Conservation (phyloP, 2,888 invertebrate species). For the Diloba caeruleocephala region DNA sequence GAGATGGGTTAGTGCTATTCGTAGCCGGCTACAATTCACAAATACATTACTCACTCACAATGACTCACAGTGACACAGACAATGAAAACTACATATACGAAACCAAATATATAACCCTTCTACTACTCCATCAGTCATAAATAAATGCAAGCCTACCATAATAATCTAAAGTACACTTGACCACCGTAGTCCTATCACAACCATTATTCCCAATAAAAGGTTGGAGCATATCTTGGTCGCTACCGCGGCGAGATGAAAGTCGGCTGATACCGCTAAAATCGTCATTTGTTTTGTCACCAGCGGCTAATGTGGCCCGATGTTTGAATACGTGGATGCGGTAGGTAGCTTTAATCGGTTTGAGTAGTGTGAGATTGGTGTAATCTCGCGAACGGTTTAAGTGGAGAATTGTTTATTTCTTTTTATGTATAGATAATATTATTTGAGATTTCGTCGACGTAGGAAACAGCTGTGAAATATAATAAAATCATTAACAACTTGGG, state of each 20-base stretch:
- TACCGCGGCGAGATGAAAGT: conserved; percentile 80
- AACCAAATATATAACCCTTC: background rate
- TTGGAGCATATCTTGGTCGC: conserved; percentile 53
- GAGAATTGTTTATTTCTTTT: too few relatives aligned
- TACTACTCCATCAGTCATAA: conserved; percentile 6
- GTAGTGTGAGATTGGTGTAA: background rate
- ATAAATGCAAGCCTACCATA: conserved; percentile 16
- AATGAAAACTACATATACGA: background rate
- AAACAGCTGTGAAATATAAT: too few relatives aligned
- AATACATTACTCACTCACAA: too few relatives aligned
- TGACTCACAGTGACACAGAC: too few relatives aligned
- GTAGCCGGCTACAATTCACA: too few relatives aligned
- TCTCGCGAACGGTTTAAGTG: background rate
- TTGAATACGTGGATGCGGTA: conserved; percentile 29
- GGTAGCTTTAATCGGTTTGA: conserved; percentile 17
- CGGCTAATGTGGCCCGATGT: conserved; percentile 34
- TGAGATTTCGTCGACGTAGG: too few relatives aligned
- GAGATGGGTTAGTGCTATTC: too few relatives aligned
- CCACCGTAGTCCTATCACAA: conserved; percentile 35
- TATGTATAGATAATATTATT: too few relatives aligned
- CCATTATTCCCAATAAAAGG: conserved; percentile 55
- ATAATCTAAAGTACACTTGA: conserved; percentile 44
- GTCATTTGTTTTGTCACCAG: conserved; percentile 88
- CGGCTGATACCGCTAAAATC: conserved; percentile 86
- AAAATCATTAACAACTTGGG: too few relatives aligned